phyloP scores from a whole-genome alignment of 2,888 invertebrate species.

The Diaprepes abbreviatus region DNA sequence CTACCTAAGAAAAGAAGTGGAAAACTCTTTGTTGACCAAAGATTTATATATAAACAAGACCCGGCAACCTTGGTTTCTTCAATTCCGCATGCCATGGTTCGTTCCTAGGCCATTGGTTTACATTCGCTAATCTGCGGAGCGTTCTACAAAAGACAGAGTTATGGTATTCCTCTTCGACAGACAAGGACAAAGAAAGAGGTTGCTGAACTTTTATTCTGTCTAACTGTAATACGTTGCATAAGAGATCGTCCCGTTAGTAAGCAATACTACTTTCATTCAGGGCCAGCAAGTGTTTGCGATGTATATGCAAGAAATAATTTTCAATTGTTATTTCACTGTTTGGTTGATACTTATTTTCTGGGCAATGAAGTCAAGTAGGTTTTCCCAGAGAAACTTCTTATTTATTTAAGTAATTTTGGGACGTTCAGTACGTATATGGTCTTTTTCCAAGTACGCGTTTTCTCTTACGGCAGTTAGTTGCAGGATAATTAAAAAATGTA shows the following conservation, averaged over 20 bases:
- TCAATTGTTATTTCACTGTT: conserved; percentile 1
- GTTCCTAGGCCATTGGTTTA: conserved; percentile 46
- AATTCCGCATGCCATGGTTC: conserved; percentile 30
- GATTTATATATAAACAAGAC: background rate
- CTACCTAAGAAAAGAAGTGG: too few species aligned
- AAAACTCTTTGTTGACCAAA: too few species aligned
- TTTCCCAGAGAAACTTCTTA: too few species aligned
- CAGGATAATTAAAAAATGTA: too few species aligned
- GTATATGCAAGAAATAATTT: conserved; percentile 13
- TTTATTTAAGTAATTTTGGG: too few species aligned
- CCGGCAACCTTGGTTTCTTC: conserved; percentile 29
- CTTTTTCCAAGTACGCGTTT: too few species aligned
- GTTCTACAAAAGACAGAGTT: conserved; percentile 26
- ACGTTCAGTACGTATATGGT: too few species aligned
- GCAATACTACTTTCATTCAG: conserved; percentile 49
- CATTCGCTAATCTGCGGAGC: conserved; percentile 45
- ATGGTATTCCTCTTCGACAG: conserved; percentile 7
- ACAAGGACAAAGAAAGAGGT: conserved; percentile 42
- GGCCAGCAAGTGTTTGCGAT: conserved; percentile 38
- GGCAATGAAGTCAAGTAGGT: too few species aligned
- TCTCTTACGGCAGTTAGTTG: too few species aligned
- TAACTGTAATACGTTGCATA: conserved; percentile 51
- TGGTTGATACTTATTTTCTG: too few species aligned
- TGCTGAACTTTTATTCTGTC: conserved; percentile 48
- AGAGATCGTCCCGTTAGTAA: conserved; percentile 49